Base-by-base conservation (phyloP, 2,888 invertebrate species). In the Apodemia zela region DNA sequence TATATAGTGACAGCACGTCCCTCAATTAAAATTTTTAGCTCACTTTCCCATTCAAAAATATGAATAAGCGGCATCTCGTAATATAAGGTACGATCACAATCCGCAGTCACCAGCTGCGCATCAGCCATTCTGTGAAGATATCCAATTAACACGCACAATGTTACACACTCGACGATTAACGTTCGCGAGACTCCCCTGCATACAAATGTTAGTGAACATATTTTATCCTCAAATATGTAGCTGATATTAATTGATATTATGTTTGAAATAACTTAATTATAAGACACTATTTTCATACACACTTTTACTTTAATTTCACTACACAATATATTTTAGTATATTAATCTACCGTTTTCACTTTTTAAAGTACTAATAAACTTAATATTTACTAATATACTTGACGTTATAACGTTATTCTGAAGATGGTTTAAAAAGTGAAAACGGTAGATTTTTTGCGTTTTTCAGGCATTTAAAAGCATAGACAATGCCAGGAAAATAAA, bases 141-240 rank as follows among this genome's bases (percentile, higher is more conserved):
- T 65, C 64, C 65, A 67, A 67, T 68, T 66, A 67, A 66, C 65
- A 65, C 68, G 67, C 67, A 67, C 64, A 63, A 59, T 67, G 68
- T 63, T 68, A 63, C 63, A 67, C 65, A 67, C 67, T 67, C 67
- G 64, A 65, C 68, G 67, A 68, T 64, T 68, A 67, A 66, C 67
- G 65, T 59, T 54, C 54, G 63, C 61, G 65, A 64, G 59, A 64
- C 51, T 67, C 64, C 65, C 66, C 61, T 57, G 67, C 65, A 68
- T 65, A 67, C 67, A 67, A 65, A 57, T 58, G 17, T 49, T 11
- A 45, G 33, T n/a, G 17, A 49, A 33, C 3, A 47, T 47, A 65
- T 63, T 63, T 45, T n/a, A n/a, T 45, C 3, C n/a, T 45, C 15
- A 45, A 15, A 45, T 45, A n/a, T 42, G 10, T 15, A 42, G 15